Evolutionary conservation across 2,888 invertebrate genomes (phyloP).

Genomic region (Chrysolina oricalcia): DNA sequence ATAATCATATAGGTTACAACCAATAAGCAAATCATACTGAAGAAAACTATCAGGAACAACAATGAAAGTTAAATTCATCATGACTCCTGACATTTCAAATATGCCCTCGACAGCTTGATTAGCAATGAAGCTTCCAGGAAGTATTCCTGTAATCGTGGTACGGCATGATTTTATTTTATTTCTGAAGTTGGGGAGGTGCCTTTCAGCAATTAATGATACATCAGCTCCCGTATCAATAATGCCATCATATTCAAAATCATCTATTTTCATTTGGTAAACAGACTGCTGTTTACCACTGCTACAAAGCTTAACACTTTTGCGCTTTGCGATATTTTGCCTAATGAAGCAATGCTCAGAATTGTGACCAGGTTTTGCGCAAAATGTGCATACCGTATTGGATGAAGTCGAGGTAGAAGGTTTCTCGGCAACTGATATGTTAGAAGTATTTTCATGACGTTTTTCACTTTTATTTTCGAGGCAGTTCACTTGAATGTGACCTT

Average conservation of each 20-base stretch:
- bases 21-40: conserved; percentile 18
- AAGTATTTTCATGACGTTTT: neutral
- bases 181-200: too few species aligned
- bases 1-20: conserved; percentile 8
- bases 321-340: conserved; percentile 42
- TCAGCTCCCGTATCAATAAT: neutral
- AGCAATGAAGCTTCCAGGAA: neutral
- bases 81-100: neutral
- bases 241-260: neutral
- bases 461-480: conserved; percentile 25
- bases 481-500: conserved; percentile 41
- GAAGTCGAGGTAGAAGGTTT: conserved; percentile 40
- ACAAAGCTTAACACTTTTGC: conserved; percentile 42
- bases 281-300: conserved; percentile 13
- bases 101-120: neutral
- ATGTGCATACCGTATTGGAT: too few species aligned
- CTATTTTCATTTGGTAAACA: conserved; percentile 17
- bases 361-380: too few species aligned
- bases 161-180: too few species aligned
- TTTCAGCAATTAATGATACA: too few species aligned
- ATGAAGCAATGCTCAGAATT: too few species aligned
- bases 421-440: conserved; percentile 16
- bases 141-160: too few species aligned
- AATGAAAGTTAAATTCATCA: neutral
- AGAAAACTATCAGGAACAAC: neutral